These are phyloP conservation scores for Drosophila borealis DNA, from an alignment of 2,888 invertebrate genomes.

Conservation along the genomic window DNA sequence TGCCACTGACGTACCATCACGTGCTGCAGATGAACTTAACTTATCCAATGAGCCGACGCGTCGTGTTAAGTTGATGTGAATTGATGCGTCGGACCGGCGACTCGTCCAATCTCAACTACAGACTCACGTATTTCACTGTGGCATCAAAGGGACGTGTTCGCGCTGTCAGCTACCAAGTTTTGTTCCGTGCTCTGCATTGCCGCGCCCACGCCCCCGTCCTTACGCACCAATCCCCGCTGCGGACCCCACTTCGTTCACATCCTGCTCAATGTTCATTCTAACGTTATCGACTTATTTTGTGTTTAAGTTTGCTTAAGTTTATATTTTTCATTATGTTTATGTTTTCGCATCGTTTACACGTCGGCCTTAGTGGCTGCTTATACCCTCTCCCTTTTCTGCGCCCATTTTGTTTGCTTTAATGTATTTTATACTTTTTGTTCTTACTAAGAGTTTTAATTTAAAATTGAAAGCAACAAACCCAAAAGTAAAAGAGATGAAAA, in stretches of 20 bases:
- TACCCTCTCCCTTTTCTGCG: background rate
- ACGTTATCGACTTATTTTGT: slow-evolving; percentile 55
- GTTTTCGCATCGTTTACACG: slow-evolving; percentile 70
- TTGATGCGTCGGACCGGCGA: slow-evolving; percentile 48
- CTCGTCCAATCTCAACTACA: slow-evolving; percentile 49
- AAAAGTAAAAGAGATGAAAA: slow-evolving; percentile 26
- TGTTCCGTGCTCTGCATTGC: slow-evolving; percentile 1
- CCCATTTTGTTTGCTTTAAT: slow-evolving; percentile 51
- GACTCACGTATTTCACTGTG: slow-evolving; percentile 61
- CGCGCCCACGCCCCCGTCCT: background rate
- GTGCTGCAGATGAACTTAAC: slow-evolving; percentile 68
- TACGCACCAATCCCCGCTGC: too few species aligned
- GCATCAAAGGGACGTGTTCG: slow-evolving; percentile 62
- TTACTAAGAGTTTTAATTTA: slow-evolving; percentile 63
- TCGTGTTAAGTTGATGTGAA: slow-evolving; percentile 60
- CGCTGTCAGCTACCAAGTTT: slow-evolving; percentile 28
- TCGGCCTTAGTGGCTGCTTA: slow-evolving; percentile 32
- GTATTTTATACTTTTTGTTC: slow-evolving; percentile 53
- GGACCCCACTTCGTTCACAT: background rate
- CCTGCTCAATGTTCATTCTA: slow-evolving; percentile 31
- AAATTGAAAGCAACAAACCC: slow-evolving; percentile 62
- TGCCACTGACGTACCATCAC: slow-evolving; percentile 46
- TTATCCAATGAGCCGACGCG: slow-evolving; percentile 64
- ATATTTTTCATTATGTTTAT: slow-evolving; percentile 74
- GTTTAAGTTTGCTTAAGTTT: slow-evolving; percentile 70